phyloP scores from a whole-genome alignment of 1,140 invertebrate genomes.

The Cydia amplana region DNA sequence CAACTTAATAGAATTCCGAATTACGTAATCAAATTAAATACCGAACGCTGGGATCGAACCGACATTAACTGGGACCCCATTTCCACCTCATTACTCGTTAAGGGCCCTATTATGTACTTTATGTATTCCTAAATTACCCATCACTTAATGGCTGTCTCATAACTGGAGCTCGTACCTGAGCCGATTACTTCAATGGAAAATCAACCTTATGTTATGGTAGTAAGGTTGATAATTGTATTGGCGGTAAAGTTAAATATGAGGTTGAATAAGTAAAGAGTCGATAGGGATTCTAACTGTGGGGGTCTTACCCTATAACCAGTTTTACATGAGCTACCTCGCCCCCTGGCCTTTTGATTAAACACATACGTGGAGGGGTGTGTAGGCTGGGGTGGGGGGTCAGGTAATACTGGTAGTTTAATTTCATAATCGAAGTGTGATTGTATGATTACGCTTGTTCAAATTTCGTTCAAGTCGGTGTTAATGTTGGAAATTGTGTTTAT shows the following conservation, averaged over 20 bases:
- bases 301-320: constrained; percentile 54
- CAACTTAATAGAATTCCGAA: constrained; percentile 3
- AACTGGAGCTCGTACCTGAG: constrained; percentile 2
- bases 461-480: constrained; percentile 58
- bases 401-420: constrained; percentile 45
- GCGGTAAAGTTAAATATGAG: not conserved
- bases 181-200: not conserved
- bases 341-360: constrained; percentile 34
- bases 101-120: constrained; percentile 78
- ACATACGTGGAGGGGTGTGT: constrained; percentile 11
- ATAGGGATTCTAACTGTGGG: constrained; percentile 37
- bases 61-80: constrained; percentile 53
- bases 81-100: constrained; percentile 75
- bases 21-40: constrained; percentile 12
- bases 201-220: not conserved
- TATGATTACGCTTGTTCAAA: constrained; percentile 74
- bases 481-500: constrained; percentile 33
- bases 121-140: constrained; percentile 72
- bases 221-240: not conserved
- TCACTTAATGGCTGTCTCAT: constrained; percentile 59
- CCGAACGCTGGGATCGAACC: constrained; percentile 37
- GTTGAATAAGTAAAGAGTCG: constrained; percentile 20
- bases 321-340: constrained; percentile 46
- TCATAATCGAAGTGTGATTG: constrained; percentile 53
- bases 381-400: constrained; percentile 44